Base-by-base conservation (phyloP, 2,888 invertebrate species). In the Hypena proboscidalis region DNA sequence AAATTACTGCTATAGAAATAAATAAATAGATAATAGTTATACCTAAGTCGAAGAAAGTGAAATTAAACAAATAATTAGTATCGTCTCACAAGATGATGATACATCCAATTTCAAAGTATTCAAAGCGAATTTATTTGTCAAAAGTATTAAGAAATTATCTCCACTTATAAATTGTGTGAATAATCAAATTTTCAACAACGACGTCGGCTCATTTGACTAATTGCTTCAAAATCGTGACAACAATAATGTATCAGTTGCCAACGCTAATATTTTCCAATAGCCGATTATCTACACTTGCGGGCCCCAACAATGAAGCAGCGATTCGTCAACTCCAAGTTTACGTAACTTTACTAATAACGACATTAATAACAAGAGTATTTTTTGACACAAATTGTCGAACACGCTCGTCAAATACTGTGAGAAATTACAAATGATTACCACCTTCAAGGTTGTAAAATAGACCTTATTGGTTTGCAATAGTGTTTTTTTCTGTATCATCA, bases 331-430 rank as follows among this genome's bases (percentile, higher is more conserved):
- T 63, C 56, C 46, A 67, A 67, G 52, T 75, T 77, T 71, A 67
- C 64, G 66, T 68, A 75, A 80, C 77, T 75, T 75, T 52, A 67
- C 63, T 74, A 74, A 75, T 74, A 75, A 67, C 54, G 49, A 63
- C 32, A 66, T 66, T 57, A 64, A 65, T 64, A 65, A 63, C 57
- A 66, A 54, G 61, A 61, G 52, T 64, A 70, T 75, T 69, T 62
- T 62, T 53, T 59, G 67, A 66, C 67, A 64, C 67, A 72, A 70
- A 74, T 70, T 67, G 50, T 62, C 57, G 63, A 66, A 65, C 63
- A 65, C 52, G 49, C 49, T 61, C 53, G 61, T 62, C 60, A 55
- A 57, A 52, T 60, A 55, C 43, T 56, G 46, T 50, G 21, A 27
- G 37, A 58, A 62, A 53, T 58, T 42, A 43, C 55, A 43, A 48